Evolutionary conservation across 2,113 vertebrate genomes (phyloP).

Genomic region (Irena cyanogastra): DNA sequence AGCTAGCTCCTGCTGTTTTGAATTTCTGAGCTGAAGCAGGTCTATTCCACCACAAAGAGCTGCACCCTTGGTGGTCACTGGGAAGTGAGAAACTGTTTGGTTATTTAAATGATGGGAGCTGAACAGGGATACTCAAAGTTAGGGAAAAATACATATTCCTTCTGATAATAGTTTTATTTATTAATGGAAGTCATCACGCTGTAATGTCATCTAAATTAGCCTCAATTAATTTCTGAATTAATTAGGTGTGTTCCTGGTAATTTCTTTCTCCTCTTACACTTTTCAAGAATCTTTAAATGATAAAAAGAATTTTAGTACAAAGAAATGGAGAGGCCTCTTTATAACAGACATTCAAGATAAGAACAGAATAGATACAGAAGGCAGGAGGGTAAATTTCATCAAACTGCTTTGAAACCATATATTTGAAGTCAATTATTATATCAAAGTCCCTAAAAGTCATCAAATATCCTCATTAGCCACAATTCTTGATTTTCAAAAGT

Average conservation of each 20-base stretch:
- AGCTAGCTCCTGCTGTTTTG: background rate
- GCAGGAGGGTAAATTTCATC: background rate
- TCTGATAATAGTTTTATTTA: background rate
- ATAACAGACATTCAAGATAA: background rate
- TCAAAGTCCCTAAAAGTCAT: slow-evolving; percentile 18
- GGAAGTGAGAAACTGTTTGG: background rate
- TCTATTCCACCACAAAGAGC: background rate
- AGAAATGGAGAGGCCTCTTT: background rate
- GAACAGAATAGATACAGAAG: background rate
- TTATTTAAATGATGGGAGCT: background rate
- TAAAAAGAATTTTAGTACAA: slow-evolving; percentile 55
- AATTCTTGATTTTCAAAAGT: background rate
- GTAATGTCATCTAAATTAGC: background rate
- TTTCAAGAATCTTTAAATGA: slow-evolving; percentile 38
- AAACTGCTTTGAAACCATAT: background rate
- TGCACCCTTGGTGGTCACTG: background rate
- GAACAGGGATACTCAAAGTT: background rate
- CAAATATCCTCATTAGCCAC: slow-evolving; percentile 24
- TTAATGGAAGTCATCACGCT: background rate
- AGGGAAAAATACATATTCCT: background rate
- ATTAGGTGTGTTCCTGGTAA: background rate
- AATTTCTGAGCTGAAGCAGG: background rate
- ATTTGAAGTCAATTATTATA: background rate
- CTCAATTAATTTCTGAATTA: slow-evolving; percentile 22
- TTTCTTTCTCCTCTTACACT: slow-evolving; percentile 37